Base-by-base conservation (phyloP, 2,888 invertebrate genomes). In the Leptopterna dolabrata region DNA sequence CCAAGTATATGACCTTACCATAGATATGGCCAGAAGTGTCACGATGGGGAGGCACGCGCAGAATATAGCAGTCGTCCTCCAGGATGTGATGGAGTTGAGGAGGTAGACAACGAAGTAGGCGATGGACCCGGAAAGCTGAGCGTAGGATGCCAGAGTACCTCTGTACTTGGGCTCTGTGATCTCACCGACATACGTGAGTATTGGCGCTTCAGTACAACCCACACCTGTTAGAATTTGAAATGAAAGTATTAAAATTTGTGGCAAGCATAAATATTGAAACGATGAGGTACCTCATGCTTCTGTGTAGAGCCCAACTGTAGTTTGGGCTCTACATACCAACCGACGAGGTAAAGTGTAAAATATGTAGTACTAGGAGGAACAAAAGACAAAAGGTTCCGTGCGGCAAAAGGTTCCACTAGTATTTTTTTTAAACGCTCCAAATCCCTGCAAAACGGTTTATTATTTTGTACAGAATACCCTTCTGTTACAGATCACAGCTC, bases 201-300 rank as follows among this genome's bases (percentile, higher is more conserved):
- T 93, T 0, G 94, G 94, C 0, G 93, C 94, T 90, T 94, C 94
- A 93, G 94, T 94, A 16, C 94, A 92, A 0, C 94, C 94, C 1
- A 93, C 93, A 0, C 90, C 90, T 90, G 36, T 36, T 36, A 71
- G 47, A 45, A 87, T 14, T 47, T 43, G 43, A 43, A 43, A 6
- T 4, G 11, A 43, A 43, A 43, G 11, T 43, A n/a, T n/a, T n/a
- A n/a, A n/a, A n/a, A n/a, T n/a, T n/a, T n/a, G n/a, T n/a, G n/a
- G n/a, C 27, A 81, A 73, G 16, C 85, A 47, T 78, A 19, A 43
- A 41, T n/a, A 43, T 43, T 9, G 4, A 43, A 4, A 80, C 0
- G 0, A 47, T 80, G 14, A 11, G 11, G 13, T 14, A 47, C 13
- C 47, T 11, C 14, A 14, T 47, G 13, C 47, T 47, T 11, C 47